Evolutionary conservation across 2,797 vertebrate species (phyloP).

Genomic region (Chaunax sp.): DNA sequence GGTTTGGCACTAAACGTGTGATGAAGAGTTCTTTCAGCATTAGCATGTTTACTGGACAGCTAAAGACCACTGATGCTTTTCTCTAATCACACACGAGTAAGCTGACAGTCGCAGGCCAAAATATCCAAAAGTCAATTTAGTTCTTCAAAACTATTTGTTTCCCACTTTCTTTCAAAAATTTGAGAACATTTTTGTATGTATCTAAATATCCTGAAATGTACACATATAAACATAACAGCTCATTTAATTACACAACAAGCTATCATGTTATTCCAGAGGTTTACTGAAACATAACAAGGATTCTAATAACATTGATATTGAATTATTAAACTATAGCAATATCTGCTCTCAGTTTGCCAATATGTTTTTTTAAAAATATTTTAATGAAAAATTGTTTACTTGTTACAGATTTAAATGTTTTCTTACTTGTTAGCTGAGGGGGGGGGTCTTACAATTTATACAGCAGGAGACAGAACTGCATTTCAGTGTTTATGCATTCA

Average conservation of each 20-base stretch:
- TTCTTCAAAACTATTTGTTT: background rate
- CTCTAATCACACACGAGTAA: background rate
- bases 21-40: background rate
- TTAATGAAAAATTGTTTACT: conserved; percentile 15
- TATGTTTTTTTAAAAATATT: conserved; percentile 24
- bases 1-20: conserved; percentile 6
- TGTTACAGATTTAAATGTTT: conserved; percentile 34
- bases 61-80: conserved; percentile 13
- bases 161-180: background rate
- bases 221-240: background rate
- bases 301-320: conserved; percentile 17
- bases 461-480: conserved; percentile 15
- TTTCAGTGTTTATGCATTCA: background rate
- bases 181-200: background rate
- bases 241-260: conserved; percentile 13
- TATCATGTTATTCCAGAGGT: conserved; percentile 17
- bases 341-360: conserved; percentile 32
- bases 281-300: conserved; percentile 9
- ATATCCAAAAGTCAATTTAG: background rate
- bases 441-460: conserved; percentile 36
- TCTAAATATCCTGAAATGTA: background rate
- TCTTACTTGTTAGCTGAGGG: conserved; percentile 24
- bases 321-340: conserved; percentile 45
- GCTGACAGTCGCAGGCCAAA: conserved; percentile 5
- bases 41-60: background rate